Percentiles rank a stretch among this genome's conserved stretches.
These are phyloP conservation scores for Cynocephalus volans DNA, from an alignment of 2,113 vertebrate species.

Conservation along the genomic window DNA sequence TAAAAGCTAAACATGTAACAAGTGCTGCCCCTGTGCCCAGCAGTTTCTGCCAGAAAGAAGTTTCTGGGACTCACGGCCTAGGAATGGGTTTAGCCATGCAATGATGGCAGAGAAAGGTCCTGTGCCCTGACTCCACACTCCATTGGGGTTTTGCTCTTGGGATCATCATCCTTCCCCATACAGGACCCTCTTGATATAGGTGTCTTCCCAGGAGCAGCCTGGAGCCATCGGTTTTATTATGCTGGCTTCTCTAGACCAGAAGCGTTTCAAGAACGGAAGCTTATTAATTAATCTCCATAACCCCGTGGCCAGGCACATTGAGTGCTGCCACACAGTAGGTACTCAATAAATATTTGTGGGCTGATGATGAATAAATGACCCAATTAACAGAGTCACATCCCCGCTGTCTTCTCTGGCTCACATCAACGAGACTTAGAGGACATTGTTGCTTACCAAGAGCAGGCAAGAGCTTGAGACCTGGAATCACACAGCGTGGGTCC, in stretches of 20 bases:
- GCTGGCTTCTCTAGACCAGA: neutral
- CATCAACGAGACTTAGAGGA: neutral
- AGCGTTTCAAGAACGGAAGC: neutral
- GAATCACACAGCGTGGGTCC: neutral
- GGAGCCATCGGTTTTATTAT: neutral
- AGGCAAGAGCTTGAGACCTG: neutral
- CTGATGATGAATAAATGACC: neutral
- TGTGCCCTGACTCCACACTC: fast-evolving
- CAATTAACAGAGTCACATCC: neutral
- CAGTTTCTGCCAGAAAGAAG: neutral
- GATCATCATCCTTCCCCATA: neutral
- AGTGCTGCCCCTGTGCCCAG: neutral
- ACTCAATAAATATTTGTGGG: neutral
- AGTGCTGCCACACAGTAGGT: neutral
- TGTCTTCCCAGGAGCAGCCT: neutral
- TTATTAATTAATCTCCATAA: neutral
- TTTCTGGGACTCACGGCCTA: neutral
- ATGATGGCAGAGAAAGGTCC: neutral
- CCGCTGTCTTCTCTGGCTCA: neutral
- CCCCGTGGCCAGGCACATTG: neutral
- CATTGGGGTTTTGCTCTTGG: neutral
- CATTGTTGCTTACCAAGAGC: neutral
- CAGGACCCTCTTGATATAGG: neutral
- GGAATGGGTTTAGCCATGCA: neutral
- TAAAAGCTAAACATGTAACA: neutral